A percentile compares a stretch with the other conserved stretches of the same genome.
Evolutionary conservation across 2,888 invertebrate genomes (phyloP).

Genomic region (Platynereis dumerilii): DNA sequence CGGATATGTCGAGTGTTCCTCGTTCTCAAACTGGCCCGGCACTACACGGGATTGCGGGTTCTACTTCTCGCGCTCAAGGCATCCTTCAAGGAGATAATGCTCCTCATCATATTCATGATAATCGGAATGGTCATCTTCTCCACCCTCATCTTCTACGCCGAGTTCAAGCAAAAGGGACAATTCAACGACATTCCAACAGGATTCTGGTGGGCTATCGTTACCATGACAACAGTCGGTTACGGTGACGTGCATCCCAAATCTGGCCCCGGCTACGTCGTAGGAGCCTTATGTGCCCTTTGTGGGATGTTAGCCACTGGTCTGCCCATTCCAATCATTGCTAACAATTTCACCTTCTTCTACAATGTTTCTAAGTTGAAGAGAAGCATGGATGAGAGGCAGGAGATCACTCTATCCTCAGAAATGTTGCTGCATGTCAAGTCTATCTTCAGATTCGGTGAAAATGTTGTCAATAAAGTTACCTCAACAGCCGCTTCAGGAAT

Average conservation of each 20-base stretch:
- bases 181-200: constrained; percentile 22
- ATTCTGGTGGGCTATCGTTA: constrained; percentile 29
- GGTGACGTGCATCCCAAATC: constrained; percentile 23
- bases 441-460: constrained; percentile 7
- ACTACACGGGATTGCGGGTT: constrained; percentile 22
- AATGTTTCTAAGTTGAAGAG: constrained; percentile 19
- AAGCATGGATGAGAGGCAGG: constrained; percentile 12
- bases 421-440: background rate
- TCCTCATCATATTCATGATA: constrained; percentile 22
- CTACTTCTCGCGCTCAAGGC: constrained; percentile 21
- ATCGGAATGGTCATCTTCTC: constrained; percentile 28
- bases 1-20: constrained; percentile 22
- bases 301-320: constrained; percentile 27
- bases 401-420: constrained; percentile 11
- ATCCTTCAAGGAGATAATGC: constrained; percentile 18
- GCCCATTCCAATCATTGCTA: constrained; percentile 27
- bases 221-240: constrained; percentile 27
- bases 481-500: background rate
- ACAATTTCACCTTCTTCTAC: constrained; percentile 25
- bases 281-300: constrained; percentile 21
- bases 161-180: constrained; percentile 11
- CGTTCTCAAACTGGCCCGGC: constrained; percentile 25
- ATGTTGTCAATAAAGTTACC: background rate
- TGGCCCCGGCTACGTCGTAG: constrained; percentile 18
- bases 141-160: constrained; percentile 26